Conservation (phyloP, 2,888 invertebrate species). For the Scaptomyza parva region DNA sequence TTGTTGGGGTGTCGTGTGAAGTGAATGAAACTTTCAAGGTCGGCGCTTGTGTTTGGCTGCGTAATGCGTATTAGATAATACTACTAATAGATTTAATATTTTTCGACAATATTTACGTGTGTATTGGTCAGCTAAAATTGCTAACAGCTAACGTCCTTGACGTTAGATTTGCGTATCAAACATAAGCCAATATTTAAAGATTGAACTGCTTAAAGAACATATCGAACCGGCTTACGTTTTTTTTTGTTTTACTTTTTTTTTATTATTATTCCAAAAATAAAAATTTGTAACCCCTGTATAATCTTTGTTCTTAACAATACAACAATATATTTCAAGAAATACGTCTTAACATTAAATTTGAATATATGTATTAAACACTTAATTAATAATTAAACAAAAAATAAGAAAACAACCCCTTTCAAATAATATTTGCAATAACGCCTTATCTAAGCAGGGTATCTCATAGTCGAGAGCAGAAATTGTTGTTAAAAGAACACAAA, state of each 20-base stretch:
- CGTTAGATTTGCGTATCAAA: constrained; percentile 23
- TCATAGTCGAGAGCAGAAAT: not conserved
- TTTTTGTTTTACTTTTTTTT: too few species aligned
- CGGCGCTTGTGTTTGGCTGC: constrained; percentile 39
- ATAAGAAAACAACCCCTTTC: not conserved
- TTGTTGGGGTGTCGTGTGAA: constrained; percentile 52
- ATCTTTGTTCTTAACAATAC: too few species aligned
- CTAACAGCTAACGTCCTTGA: constrained; percentile 38
- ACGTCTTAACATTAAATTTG: constrained; percentile 16
- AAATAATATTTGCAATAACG: not conserved
- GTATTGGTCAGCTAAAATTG: constrained; percentile 34
- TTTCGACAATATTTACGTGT: constrained; percentile 29
- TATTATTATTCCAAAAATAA: too few species aligned
- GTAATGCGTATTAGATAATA: constrained; percentile 74
- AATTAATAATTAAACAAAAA: too few species aligned
- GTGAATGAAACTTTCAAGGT: constrained; percentile 83
- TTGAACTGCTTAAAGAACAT: not conserved
- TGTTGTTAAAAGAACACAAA: constrained; percentile 14
- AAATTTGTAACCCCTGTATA: too few species aligned
- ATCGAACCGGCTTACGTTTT: too few species aligned
- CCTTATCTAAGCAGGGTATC: constrained; percentile 2
- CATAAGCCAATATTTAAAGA: not conserved
- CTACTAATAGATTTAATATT: constrained; percentile 56
- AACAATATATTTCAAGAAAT: not conserved
- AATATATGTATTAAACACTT: not conserved